Percentiles rank a stretch among this genome's conserved stretches.
These are phyloP conservation scores for Denticeps clupeoides DNA, from an alignment of 2,797 vertebrate genomes.

Conservation along the genomic window DNA sequence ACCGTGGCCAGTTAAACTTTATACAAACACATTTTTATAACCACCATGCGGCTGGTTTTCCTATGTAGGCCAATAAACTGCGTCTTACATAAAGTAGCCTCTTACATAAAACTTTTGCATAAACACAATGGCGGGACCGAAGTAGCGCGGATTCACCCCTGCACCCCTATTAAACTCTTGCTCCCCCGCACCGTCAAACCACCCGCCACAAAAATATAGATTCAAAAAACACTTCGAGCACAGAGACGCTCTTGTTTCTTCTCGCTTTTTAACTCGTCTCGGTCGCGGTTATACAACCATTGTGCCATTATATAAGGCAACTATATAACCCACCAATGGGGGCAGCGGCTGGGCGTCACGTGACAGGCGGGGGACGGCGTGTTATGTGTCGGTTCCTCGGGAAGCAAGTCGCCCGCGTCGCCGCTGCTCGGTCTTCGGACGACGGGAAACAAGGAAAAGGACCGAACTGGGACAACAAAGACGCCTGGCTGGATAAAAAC, in stretches of 20 bases:
- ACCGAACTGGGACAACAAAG: too few species aligned
- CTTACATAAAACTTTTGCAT: slow-evolving; percentile 19
- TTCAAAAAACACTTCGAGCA: background rate
- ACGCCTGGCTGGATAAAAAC: too few species aligned
- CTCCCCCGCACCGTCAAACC: too few species aligned
- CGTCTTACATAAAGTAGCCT: slow-evolving; percentile 15
- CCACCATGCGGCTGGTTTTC: too few species aligned
- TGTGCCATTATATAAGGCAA: slow-evolving; percentile 60
- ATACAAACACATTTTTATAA: background rate
- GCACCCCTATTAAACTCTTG: background rate
- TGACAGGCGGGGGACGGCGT: too few species aligned
- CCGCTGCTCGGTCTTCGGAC: too few species aligned
- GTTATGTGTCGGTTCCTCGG: too few species aligned
- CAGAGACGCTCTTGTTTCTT: too few species aligned
- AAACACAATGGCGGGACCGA: background rate
- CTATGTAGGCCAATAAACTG: slow-evolving; percentile 3
- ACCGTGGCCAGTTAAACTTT: background rate
- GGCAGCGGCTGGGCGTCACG: slow-evolving; percentile 24
- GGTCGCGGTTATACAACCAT: slow-evolving; percentile 57
- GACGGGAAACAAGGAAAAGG: too few species aligned
- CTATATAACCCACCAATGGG: slow-evolving; percentile 51
- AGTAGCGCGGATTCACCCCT: background rate
- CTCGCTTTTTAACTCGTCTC: background rate
- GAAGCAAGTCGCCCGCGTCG: too few species aligned
- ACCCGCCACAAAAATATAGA: background rate